Evolutionary conservation across 2,113 vertebrate species (phyloP).

Genomic region (Gambusia affinis): DNA sequence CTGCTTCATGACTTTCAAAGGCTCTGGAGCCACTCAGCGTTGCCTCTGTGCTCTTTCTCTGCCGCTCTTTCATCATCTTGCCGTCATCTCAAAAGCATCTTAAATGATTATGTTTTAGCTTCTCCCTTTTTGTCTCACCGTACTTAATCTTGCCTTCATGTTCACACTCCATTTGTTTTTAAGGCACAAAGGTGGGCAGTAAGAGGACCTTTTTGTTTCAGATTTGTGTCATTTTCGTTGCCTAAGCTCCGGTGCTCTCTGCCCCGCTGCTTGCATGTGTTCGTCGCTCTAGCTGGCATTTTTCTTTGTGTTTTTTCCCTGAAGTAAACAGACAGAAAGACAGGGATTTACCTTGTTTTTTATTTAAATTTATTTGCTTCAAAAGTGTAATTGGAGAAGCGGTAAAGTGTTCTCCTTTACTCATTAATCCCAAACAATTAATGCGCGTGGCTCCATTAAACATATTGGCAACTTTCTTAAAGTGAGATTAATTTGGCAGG

Average conservation of each 20-base stretch:
- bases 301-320: not conserved
- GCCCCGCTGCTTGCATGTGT: slow-evolving; percentile 37
- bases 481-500: slow-evolving; percentile 74
- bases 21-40: slow-evolving; percentile 45
- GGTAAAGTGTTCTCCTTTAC: slow-evolving; percentile 59
- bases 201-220: slow-evolving; percentile 63
- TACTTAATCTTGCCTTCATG: slow-evolving; percentile 64
- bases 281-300: slow-evolving; percentile 27
- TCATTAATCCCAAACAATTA: slow-evolving; percentile 74
- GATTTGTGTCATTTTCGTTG: slow-evolving; percentile 68
- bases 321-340: slow-evolving; percentile 33
- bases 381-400: slow-evolving; percentile 59
- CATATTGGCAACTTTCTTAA: slow-evolving; percentile 71
- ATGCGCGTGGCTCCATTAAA: slow-evolving; percentile 59
- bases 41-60: slow-evolving; percentile 35
- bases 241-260: slow-evolving; percentile 41
- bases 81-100: slow-evolving; percentile 71
- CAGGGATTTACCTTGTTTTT: slow-evolving; percentile 44
- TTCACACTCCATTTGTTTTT: slow-evolving; percentile 55
- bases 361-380: slow-evolving; percentile 3
- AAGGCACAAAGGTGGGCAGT: slow-evolving; percentile 66
- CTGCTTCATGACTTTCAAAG: slow-evolving; percentile 62
- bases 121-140: not conserved
- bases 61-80: slow-evolving; percentile 69
- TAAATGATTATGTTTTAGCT: slow-evolving; percentile 66